Percentiles rank a stretch among this genome's conserved stretches.
Evolutionary conservation across 1,140 invertebrate species (phyloP).

Genomic region (Elysia chlorotica): DNA sequence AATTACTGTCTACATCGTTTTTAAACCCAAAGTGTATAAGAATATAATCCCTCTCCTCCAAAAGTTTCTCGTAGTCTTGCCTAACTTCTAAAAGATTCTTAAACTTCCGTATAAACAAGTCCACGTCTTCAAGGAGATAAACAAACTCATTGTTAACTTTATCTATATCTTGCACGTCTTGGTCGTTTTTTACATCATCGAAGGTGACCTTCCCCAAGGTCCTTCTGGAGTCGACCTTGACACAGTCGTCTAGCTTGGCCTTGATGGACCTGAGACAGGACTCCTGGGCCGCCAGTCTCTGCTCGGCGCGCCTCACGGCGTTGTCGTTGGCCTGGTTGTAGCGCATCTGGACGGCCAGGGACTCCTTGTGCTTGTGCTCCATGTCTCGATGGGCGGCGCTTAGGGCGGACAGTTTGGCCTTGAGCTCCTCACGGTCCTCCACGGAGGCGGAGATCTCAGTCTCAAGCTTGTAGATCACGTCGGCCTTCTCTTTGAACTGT

Average conservation of each 20-base stretch:
- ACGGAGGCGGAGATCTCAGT: background rate
- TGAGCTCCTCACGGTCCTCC: constrained; percentile 2
- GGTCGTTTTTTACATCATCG: background rate
- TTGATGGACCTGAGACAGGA: constrained; percentile 23
- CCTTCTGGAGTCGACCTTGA: no score
- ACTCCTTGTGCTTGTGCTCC: constrained; percentile 21
- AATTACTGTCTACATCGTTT: background rate
- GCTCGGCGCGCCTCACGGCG: constrained; percentile 23
- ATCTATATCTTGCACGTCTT: constrained; percentile 18
- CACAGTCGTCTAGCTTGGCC: constrained; percentile 13
- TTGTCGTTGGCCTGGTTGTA: constrained; percentile 37
- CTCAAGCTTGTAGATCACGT: background rate
- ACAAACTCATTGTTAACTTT: constrained; percentile 16
- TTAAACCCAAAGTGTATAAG: constrained; percentile 27
- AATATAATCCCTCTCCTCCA: constrained; percentile 34
- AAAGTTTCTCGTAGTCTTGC: constrained; percentile 25
- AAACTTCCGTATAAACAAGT: constrained; percentile 30
- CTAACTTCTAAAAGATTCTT: constrained; percentile 22
- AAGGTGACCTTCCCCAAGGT: no score
- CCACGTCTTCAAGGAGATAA: constrained; percentile 30
- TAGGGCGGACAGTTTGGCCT: constrained; percentile 12
- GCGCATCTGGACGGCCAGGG: constrained; percentile 29
- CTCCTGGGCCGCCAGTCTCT: constrained; percentile 26
- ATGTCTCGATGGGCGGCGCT: background rate
- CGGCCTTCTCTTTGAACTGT: background rate